Percentiles rank a stretch among this genome's conserved stretches.
Evolutionary conservation across 1,140 invertebrate genomes (phyloP).

Genomic region (Bradysia coprophila): DNA sequence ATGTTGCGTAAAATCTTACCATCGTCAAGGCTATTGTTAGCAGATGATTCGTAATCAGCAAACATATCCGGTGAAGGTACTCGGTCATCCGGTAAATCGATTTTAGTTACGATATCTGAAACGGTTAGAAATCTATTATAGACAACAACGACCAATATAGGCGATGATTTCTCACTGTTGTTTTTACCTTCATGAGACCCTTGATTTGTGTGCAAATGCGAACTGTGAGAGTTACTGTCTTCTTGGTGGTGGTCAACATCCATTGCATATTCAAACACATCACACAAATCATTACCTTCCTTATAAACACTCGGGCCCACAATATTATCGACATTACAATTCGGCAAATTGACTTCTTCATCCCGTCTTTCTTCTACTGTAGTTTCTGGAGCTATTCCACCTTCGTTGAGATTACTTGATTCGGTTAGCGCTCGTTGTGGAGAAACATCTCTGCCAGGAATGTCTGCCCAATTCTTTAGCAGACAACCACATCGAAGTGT

Average conservation of each 20-base stretch:
- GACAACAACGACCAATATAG: background rate
- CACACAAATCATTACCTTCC: background rate
- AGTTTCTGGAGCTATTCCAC: background rate
- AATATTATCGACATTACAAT: background rate
- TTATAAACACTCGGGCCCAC: background rate
- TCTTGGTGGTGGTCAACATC: too few species aligned
- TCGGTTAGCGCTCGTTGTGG: background rate
- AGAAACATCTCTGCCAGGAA: conserved; percentile 22
- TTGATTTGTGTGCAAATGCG: background rate
- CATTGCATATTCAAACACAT: background rate
- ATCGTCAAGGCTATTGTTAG: background rate
- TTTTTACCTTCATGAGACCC: background rate
- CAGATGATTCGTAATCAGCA: background rate
- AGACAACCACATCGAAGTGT: conserved; percentile 22
- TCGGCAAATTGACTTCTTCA: background rate
- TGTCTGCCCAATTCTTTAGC: conserved; percentile 24
- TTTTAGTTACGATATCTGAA: too few species aligned
- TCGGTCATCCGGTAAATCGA: background rate
- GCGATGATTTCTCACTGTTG: background rate
- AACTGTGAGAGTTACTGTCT: background rate
- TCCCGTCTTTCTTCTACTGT: background rate
- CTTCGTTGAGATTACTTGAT: background rate
- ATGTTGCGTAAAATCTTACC: background rate
- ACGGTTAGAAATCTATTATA: too few species aligned
- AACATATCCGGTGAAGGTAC: background rate